A percentile compares a stretch with the other conserved stretches of the same genome.
Evolutionary conservation across 1,140 invertebrate genomes (phyloP).

Genomic region (Conopomorpha cramerella): DNA sequence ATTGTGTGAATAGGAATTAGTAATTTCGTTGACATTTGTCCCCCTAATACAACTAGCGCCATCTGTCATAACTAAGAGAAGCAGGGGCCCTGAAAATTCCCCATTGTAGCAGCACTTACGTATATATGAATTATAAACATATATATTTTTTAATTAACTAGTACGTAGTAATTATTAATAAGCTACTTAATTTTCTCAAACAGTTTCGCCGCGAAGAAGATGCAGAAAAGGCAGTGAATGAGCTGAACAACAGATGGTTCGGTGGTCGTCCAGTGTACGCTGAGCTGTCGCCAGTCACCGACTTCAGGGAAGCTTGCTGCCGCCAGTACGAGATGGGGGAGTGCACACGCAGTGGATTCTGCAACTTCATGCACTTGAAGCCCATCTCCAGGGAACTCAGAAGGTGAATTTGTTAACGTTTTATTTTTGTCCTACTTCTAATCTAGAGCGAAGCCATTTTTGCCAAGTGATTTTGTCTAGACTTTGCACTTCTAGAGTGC

Average conservation of each 20-base stretch:
- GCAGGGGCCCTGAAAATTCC: too few species aligned
- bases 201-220: slow-evolving; percentile 97
- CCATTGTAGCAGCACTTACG: too few species aligned
- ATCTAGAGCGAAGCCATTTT: too few species aligned
- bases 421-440: neutral
- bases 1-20: too few species aligned
- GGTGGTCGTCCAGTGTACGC: slow-evolving; percentile 97
- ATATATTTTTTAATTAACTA: too few species aligned
- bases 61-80: too few species aligned
- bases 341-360: slow-evolving; percentile 97
- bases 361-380: slow-evolving; percentile 99
- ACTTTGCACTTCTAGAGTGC: neutral
- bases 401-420: slow-evolving; percentile 61
- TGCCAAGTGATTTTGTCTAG: neutral
- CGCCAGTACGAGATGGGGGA: slow-evolving; percentile 99
- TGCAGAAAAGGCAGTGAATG: slow-evolving; percentile 95
- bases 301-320: slow-evolving; percentile 98
- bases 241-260: slow-evolving; percentile 99
- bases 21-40: too few species aligned
- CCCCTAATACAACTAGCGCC: too few species aligned
- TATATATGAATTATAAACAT: too few species aligned
- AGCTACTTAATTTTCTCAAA: too few species aligned
- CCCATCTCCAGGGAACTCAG: slow-evolving; percentile 93
- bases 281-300: slow-evolving; percentile 97
- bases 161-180: too few species aligned